These are phyloP conservation scores for Yponomeuta evonymella DNA, from an alignment of 2,888 invertebrate genomes.

Conservation along the genomic window DNA sequence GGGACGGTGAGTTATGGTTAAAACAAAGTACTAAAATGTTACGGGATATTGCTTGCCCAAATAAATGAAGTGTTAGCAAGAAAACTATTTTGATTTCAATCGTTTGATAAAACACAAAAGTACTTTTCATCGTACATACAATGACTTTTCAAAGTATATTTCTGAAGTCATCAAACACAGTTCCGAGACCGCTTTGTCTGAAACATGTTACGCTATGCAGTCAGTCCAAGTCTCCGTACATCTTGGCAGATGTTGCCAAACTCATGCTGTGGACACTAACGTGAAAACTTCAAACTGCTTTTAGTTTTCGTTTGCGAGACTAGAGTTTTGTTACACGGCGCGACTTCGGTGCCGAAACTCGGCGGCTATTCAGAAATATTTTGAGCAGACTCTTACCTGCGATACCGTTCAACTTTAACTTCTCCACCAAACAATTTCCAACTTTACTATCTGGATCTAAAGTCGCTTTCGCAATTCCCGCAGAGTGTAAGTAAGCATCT, in stretches of 20 bases:
- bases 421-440: conserved; percentile 3
- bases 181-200: not conserved
- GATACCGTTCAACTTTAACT: conserved; percentile 6
- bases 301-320: conserved; percentile 23
- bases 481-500: not conserved
- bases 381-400: not conserved
- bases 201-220: conserved; percentile 9
- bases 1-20: too few species aligned
- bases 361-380: conserved; percentile 4
- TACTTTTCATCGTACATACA: not conserved
- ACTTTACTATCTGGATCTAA: conserved; percentile 6
- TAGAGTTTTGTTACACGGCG: conserved; percentile 20
- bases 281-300: conserved; percentile 35
- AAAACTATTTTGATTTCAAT: too few species aligned
- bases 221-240: conserved; percentile 4
- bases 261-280: conserved; percentile 27
- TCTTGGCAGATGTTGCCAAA: conserved; percentile 29
- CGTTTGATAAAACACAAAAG: too few species aligned
- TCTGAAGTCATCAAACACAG: conserved; percentile 20
- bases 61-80: too few species aligned
- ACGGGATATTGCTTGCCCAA: too few species aligned
- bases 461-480: conserved; percentile 2
- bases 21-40: too few species aligned
- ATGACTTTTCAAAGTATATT: not conserved
- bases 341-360: not conserved